Evolutionary conservation across 2,888 invertebrate species (phyloP), one percentile per base, ranked within the genome.

Genomic region (Rhagonycha fulva): DNA sequence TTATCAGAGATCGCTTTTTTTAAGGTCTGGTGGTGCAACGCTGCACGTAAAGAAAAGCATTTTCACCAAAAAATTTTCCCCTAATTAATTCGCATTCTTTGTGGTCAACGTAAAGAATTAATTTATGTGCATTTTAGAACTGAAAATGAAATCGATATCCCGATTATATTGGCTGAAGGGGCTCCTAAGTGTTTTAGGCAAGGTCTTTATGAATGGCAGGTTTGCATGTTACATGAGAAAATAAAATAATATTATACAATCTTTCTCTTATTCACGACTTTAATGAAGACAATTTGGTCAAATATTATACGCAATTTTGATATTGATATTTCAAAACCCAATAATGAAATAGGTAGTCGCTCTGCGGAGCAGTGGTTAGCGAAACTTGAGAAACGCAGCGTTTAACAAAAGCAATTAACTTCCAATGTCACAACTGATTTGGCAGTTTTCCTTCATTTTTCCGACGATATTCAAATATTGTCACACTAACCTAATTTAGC

Each of bases 51-150:
- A 68, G 61, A 68, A 67, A 62, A 61, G n/a, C 71, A 73, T 73
- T 76, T 68, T 71, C 19, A 30, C 28, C 24, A 12, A 14, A 63
- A 63, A 63, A 23, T 63, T 19, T 4, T 0, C 24, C n/a, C n/a
- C 5, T 23, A 26, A 24, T 63, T 63, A 24, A 63, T 26, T 12
- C 24, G 63, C 24, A 63, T 63, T 5, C 7, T 61, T 24, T 24
- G 63, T 63, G 23, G 12, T n/a, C 63, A 24, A 63, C 23, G 63
- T 60, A 68, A 72, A 32, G 72, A 66, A 68, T 70, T 77, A 79
- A 79, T 79, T 73, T 75, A 79, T 79, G 77, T 47, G 70, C 79
- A 77, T 79, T 63, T 12, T 24, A 23, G 63, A 63, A 63, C 23
- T 10, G 62, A 62, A 62, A 62, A 14, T 14, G 63, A 24, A 63